Conservation (phyloP, 2,888 invertebrate genomes). For the Drymonia ruficornis region DNA sequence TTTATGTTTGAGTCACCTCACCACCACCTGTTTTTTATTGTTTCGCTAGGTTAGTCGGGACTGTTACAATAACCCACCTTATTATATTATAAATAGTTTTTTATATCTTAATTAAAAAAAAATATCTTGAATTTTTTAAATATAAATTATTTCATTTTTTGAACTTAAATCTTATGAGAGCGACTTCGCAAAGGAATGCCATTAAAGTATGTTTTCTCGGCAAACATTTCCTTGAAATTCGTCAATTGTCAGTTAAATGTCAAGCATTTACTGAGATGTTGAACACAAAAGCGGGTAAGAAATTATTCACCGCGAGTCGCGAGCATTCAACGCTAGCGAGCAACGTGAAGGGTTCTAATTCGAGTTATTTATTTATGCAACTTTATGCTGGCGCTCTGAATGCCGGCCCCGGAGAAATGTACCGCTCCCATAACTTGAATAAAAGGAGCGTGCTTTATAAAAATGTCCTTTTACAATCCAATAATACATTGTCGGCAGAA, state of each 20-base stretch:
- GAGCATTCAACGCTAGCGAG: slow-evolving; percentile 51
- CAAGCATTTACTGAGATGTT: slow-evolving; percentile 43
- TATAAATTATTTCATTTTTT: too few relatives aligned
- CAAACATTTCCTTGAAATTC: slow-evolving; percentile 33
- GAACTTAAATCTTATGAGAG: neutral
- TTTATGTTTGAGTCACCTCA: too few relatives aligned
- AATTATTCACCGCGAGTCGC: slow-evolving; percentile 55
- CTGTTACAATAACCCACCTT: too few relatives aligned
- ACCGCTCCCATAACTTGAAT: slow-evolving; percentile 42
- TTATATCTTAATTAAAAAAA: too few relatives aligned
- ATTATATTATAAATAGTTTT: too few relatives aligned
- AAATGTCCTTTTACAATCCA: slow-evolving; percentile 52
- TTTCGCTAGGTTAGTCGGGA: neutral
- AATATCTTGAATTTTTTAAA: too few relatives aligned
- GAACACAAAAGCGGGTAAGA: slow-evolving; percentile 48
- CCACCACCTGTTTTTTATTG: slow-evolving; percentile 48
- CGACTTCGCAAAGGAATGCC: neutral
- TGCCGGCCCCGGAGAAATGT: slow-evolving; percentile 54
- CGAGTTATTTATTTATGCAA: slow-evolving; percentile 73
- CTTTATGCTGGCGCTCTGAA: slow-evolving; percentile 55
- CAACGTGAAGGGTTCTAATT: slow-evolving; percentile 66
- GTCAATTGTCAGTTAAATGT: slow-evolving; percentile 48
- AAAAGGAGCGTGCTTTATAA: slow-evolving; percentile 48
- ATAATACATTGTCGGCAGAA: slow-evolving; percentile 29
- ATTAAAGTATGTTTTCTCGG: slow-evolving; percentile 3